Percentiles rank a stretch among this genome's conserved stretches.
Evolutionary conservation across 2,888 invertebrate genomes (phyloP).

Genomic region (Pomacea canaliculata): DNA sequence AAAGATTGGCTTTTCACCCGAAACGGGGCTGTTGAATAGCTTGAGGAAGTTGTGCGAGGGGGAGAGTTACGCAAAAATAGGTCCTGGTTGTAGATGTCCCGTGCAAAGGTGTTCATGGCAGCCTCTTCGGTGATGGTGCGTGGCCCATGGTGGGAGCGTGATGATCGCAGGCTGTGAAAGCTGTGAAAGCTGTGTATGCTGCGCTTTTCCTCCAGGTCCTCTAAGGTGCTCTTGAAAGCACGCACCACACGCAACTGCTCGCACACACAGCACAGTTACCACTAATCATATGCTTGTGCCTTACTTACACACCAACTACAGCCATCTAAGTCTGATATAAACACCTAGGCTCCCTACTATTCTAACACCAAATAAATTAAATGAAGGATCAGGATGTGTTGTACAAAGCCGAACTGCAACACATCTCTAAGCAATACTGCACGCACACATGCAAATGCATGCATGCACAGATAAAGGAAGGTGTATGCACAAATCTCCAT

Average conservation of each 20-base stretch:
- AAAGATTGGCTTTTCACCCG: constrained; percentile 65
- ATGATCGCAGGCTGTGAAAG: constrained; percentile 70
- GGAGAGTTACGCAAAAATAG: constrained; percentile 50
- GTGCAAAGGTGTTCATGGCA: constrained; percentile 7
- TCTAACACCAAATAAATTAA: too few species aligned
- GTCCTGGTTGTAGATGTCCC: constrained; percentile 36
- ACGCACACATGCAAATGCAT: too few species aligned
- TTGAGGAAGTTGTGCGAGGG: constrained; percentile 36
- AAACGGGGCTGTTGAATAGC: constrained; percentile 46
- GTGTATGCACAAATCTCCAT: too few species aligned
- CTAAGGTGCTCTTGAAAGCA: constrained; percentile 78
- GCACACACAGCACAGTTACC: constrained; percentile 11
- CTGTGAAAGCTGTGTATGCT: constrained; percentile 79
- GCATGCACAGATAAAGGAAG: too few species aligned
- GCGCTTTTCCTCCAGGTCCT: constrained; percentile 99
- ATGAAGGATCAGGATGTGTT: too few species aligned
- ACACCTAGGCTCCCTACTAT: too few species aligned
- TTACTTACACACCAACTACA: background rate
- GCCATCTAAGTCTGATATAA: too few species aligned
- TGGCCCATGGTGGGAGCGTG: constrained; percentile 78
- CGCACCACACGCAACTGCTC: constrained; percentile 78
- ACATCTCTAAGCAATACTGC: too few species aligned
- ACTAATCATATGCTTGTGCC: background rate
- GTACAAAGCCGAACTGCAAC: too few species aligned
- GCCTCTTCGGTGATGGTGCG: constrained; percentile 57